Evolutionary conservation across 2,888 invertebrate species (phyloP).

Genomic region (Hanleya hanleyi): DNA sequence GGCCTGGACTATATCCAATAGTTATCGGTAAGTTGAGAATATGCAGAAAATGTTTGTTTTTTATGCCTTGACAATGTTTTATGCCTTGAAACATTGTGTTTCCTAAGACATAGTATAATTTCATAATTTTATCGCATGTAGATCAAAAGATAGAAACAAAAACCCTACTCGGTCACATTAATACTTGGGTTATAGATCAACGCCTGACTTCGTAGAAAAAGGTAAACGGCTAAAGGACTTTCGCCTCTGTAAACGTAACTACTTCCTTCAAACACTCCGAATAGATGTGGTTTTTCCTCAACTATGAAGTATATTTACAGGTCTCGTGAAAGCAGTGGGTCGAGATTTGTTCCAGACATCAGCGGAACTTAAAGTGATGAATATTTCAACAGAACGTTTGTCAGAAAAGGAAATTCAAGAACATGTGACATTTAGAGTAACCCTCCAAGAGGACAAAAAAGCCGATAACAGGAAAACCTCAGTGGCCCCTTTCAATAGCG

Average conservation of each 20-base stretch:
- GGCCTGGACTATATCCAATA: conserved; percentile 66
- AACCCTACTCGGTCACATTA: too few species aligned
- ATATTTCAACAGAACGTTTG: conserved; percentile 44
- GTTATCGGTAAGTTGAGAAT: conserved; percentile 58
- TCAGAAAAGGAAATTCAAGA: conserved; percentile 50
- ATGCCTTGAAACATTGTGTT: too few species aligned
- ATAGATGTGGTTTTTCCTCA: too few species aligned
- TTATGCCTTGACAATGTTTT: too few species aligned
- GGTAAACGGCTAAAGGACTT: too few species aligned
- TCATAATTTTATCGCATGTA: too few species aligned
- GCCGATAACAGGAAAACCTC: not conserved
- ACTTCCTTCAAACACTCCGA: too few species aligned
- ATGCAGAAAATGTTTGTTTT: not conserved
- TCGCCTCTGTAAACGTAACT: too few species aligned
- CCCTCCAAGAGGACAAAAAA: conserved; percentile 21
- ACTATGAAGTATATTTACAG: conserved; percentile 29
- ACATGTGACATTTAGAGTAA: conserved; percentile 54
- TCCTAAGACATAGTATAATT: too few species aligned
- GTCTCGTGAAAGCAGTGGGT: conserved; percentile 60
- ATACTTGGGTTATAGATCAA: too few species aligned
- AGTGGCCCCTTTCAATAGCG: not conserved
- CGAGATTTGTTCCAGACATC: conserved; percentile 56
- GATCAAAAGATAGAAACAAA: too few species aligned
- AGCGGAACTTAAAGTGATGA: conserved; percentile 45
- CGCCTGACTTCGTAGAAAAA: too few species aligned